Evolutionary conservation across 2,797 vertebrate species (phyloP).

Genomic region (Coregonus ussuriensis): DNA sequence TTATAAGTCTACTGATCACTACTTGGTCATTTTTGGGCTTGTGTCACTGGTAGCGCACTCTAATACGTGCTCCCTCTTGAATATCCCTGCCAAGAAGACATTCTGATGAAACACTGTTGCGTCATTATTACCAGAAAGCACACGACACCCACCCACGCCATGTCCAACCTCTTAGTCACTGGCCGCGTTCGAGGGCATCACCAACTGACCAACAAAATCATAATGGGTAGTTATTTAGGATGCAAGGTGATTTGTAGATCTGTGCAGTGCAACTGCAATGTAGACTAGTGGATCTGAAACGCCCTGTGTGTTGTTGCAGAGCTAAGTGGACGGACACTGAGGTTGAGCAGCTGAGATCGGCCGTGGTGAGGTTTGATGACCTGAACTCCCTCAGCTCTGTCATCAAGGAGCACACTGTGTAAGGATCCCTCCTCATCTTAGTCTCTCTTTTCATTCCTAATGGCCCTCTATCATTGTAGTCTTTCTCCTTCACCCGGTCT

Average conservation of each 20-base stretch:
- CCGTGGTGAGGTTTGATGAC: conserved; percentile 78
- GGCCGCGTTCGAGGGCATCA: not conserved
- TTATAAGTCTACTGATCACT: not conserved
- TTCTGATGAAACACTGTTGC: not conserved
- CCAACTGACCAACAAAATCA: not conserved
- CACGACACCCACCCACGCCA: not conserved
- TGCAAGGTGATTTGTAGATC: not conserved
- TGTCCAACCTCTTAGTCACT: not conserved
- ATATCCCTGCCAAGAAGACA: not conserved
- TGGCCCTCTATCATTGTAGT: not conserved
- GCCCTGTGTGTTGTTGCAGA: conserved; percentile 51
- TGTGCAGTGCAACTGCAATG: not conserved
- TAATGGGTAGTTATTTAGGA: not conserved
- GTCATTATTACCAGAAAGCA: not conserved
- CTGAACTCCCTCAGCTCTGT: conserved; percentile 80
- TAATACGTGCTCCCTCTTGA: not conserved
- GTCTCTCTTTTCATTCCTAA: conserved; percentile 12
- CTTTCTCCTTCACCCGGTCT: not conserved
- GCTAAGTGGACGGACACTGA: conserved; percentile 80
- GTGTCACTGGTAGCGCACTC: conserved; percentile 7
- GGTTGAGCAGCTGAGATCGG: conserved; percentile 77
- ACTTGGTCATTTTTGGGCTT: conserved; percentile 2
- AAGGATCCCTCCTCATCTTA: conserved; percentile 50
- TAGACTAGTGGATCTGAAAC: not conserved
- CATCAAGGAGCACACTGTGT: conserved; percentile 82